phyloP scores from a whole-genome alignment of 2,113 vertebrate species.

The Manacus vitellinus region DNA sequence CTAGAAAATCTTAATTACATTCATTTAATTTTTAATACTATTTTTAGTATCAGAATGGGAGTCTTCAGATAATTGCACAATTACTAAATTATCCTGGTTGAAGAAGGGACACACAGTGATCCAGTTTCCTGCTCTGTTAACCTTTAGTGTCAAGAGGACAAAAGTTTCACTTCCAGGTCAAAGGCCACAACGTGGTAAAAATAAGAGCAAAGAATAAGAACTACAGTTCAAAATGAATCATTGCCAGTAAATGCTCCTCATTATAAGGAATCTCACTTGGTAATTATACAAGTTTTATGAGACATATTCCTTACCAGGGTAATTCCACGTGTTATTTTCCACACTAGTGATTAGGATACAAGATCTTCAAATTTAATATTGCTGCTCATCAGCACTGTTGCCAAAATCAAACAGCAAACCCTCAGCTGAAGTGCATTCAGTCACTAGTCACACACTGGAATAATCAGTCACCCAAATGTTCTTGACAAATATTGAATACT shows the following conservation, averaged over 20 bases:
- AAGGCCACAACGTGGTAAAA: conserved; percentile 86
- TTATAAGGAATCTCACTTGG: conserved; percentile 62
- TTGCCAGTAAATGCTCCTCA: conserved; percentile 75
- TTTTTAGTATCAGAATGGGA: conserved; percentile 83
- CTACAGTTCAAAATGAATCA: conserved; percentile 72
- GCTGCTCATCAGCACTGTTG: background rate
- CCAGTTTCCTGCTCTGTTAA: conserved; percentile 92
- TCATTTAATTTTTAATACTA: conserved; percentile 81
- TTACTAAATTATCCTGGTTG: conserved; percentile 90
- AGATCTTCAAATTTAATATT: background rate
- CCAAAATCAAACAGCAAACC: background rate
- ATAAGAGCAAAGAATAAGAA: conserved; percentile 82
- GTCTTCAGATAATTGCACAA: conserved; percentile 87
- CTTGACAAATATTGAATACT: background rate
- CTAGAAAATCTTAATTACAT: conserved; percentile 54
- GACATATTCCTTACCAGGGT: background rate
- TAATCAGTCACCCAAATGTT: background rate
- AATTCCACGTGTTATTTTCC: background rate
- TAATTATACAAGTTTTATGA: background rate
- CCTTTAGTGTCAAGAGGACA: conserved; percentile 85
- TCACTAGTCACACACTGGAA: background rate
- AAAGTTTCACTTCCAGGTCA: conserved; percentile 89
- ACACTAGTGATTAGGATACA: background rate
- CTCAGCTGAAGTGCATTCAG: background rate
- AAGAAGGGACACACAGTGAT: conserved; percentile 75